Conservation (phyloP, 2,888 invertebrate species). For the Brachyopa scutellaris region DNA sequence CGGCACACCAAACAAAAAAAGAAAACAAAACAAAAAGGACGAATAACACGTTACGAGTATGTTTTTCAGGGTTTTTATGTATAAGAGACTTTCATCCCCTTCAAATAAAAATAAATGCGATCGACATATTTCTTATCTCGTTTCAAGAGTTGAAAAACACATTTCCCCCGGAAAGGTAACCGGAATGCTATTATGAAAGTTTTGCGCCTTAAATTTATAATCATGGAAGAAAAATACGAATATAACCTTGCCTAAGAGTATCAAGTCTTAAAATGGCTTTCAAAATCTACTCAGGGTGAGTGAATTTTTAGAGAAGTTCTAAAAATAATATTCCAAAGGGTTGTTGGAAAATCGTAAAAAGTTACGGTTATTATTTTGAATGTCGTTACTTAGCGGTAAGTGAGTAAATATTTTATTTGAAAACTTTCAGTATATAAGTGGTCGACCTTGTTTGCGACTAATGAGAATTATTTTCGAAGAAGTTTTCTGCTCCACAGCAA, state of each 20-base stretch:
- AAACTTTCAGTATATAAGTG: too few relatives aligned
- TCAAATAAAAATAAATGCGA: constrained; percentile 11
- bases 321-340: not conserved
- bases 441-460: too few relatives aligned
- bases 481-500: too few relatives aligned
- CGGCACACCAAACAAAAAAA: not conserved
- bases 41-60: not conserved
- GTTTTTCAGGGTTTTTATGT: not conserved
- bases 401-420: not conserved
- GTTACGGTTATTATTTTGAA: not conserved
- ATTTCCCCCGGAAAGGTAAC: not conserved
- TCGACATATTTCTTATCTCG: constrained; percentile 12
- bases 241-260: not conserved
- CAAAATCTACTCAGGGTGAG: not conserved
- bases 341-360: not conserved
- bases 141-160: not conserved
- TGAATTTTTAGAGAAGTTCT: not conserved
- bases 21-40: not conserved
- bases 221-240: not conserved
- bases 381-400: not conserved
- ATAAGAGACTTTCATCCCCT: not conserved
- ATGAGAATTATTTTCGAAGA: too few relatives aligned
- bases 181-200: not conserved
- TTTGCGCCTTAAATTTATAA: not conserved
- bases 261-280: not conserved